phyloP scores from a whole-genome alignment of 2,113 vertebrate species.

The Colossoma macropomum region DNA sequence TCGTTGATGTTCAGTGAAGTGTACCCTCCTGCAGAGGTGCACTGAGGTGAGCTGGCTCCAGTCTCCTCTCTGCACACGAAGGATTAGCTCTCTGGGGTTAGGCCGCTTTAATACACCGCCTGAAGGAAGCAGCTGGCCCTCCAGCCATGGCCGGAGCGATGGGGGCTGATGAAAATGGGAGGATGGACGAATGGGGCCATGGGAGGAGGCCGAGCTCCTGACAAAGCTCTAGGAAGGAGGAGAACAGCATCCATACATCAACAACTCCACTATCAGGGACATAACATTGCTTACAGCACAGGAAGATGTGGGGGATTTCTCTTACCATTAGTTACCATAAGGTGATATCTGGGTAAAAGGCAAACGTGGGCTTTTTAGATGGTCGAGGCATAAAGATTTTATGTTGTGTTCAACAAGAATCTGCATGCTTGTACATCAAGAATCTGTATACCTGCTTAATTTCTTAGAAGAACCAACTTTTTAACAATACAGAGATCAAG shows the following conservation, averaged over 20 bases:
- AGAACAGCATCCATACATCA: conserved; percentile 69
- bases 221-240: conserved; percentile 62
- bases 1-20: conserved; percentile 9
- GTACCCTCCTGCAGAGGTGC: conserved; percentile 5
- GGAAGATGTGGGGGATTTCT: conserved; percentile 23
- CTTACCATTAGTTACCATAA: conserved; percentile 1
- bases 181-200: conserved; percentile 41
- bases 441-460: too few relatives aligned
- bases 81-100: conserved; percentile 25
- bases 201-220: conserved; percentile 59
- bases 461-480: too few relatives aligned
- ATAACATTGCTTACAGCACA: conserved; percentile 14
- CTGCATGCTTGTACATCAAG: too few relatives aligned
- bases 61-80: background rate
- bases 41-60: background rate
- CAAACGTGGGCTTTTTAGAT: too few relatives aligned
- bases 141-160: conserved; percentile 26
- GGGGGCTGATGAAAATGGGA: conserved; percentile 11
- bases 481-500: too few relatives aligned
- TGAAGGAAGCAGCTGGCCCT: conserved; percentile 39
- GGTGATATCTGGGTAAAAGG: too few relatives aligned
- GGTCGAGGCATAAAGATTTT: too few relatives aligned
- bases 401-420: too few relatives aligned
- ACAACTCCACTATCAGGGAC: conserved; percentile 13
- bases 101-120: conserved; percentile 23